Evolutionary conservation across 1,140 invertebrate species (phyloP).

Genomic region (Zeugodacus cucurbitae): DNA sequence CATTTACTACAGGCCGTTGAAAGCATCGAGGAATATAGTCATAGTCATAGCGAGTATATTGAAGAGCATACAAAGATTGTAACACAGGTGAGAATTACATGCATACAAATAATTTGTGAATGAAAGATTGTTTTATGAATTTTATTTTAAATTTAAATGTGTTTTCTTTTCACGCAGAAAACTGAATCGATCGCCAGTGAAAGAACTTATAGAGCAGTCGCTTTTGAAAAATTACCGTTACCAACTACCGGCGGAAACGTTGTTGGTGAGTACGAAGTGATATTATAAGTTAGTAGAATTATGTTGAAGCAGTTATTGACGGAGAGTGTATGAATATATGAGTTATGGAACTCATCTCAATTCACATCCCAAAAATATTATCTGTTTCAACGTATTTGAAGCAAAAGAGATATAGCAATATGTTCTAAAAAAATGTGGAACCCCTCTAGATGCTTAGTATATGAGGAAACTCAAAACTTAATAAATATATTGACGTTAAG

Average conservation of each 20-base stretch:
- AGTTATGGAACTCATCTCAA: too few species aligned
- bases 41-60: conserved; percentile 59
- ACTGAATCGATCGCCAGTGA: conserved; percentile 56
- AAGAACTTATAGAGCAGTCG: conserved; percentile 71
- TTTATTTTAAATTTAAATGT: not conserved
- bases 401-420: too few species aligned
- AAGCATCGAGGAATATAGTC: conserved; percentile 62
- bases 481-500: too few species aligned
- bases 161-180: conserved; percentile 42
- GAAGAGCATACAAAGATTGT: conserved; percentile 62
- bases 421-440: too few species aligned
- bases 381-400: too few species aligned
- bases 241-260: conserved; percentile 79
- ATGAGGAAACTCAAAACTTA: too few species aligned
- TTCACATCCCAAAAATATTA: too few species aligned
- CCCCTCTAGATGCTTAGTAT: too few species aligned
- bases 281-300: not conserved
- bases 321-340: too few species aligned
- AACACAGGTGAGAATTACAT: conserved; percentile 54
- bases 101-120: not conserved
- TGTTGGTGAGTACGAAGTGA: conserved; percentile 70
- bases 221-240: conserved; percentile 78
- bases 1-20: conserved; percentile 59
- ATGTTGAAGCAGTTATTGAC: too few species aligned
- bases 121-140: not conserved